Evolutionary conservation across 1,140 invertebrate species (phyloP), one percentile per base, ranked within the genome.

Genomic region (Bradysia coprophila): DNA sequence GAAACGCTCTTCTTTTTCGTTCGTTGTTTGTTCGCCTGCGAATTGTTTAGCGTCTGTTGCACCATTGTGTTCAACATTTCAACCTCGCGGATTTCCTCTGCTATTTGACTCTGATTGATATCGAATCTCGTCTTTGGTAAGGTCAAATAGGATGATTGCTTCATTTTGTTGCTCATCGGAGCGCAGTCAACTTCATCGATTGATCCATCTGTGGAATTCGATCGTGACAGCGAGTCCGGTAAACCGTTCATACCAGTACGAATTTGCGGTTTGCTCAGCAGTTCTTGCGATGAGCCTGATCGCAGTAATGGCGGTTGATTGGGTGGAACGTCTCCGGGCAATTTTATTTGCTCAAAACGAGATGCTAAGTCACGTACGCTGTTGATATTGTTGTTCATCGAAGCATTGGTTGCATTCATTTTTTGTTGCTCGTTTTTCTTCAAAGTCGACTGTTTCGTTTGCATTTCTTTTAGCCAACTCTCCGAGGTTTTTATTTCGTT

Each of bases 1-100:
- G 87, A 90, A 2, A 93, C 89, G 49, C 83, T 88, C 57, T 92
- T 92, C 68, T 92, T 92, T 54, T 87, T 87, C 6, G 73, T 68
- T 42, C 77, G 69, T 47, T 71, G 68, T 4, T 33, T 19, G 31
- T 50, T 45, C 36, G 45, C 42, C 36, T 49, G 48, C 18, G 48
- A 41, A 46, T 47, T 45, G 45, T 54, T 55, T 2, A 68, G 44
- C 3, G 62, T 61, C 44, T 68, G 60, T 45, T 67, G 61, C 18
- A 69, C 64, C 46, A 65, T 61, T 6, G 60, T 56, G 44, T 62
- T 69, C 21, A 69, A 52, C 52, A 67, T 59, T 55, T 70, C 66
- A 33, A 68, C 65, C 50, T 69, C 66, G n/a, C 63, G 56, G 9
- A 68, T 59, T 50, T 71, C 66, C 47, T 66, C 63, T 16, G 63